Conservation (phyloP, 2,888 invertebrate species). For the Platerodrilus igneus region DNA sequence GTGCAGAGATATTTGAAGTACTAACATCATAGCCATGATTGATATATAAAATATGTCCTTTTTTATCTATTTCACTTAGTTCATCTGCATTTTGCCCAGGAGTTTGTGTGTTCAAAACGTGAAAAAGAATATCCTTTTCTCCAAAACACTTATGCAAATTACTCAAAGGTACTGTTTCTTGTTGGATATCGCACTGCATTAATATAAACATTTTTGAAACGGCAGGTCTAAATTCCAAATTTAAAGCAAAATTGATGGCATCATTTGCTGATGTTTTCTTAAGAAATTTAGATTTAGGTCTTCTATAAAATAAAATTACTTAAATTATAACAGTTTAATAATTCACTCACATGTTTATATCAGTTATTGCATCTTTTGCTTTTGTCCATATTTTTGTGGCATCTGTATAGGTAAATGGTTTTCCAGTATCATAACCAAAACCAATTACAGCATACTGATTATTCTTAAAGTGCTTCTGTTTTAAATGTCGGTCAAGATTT, state of each 20-base stretch:
- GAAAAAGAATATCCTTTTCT: slow-evolving; percentile 29
- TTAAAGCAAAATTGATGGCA: slow-evolving; percentile 64
- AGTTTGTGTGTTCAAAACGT: slow-evolving; percentile 25
- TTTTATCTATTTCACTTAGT: slow-evolving; percentile 9
- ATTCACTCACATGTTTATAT: too few relatives aligned
- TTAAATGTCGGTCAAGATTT: slow-evolving; percentile 57
- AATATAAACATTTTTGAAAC: slow-evolving; percentile 72
- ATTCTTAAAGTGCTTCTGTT: slow-evolving; percentile 59
- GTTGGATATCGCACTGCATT: slow-evolving; percentile 56
- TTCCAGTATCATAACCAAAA: slow-evolving; percentile 23
- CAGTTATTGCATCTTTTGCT: slow-evolving; percentile 5
- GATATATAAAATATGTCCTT: slow-evolving; percentile 14
- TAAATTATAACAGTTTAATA: too few relatives aligned
- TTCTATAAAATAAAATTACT: too few relatives aligned
- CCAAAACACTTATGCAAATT: slow-evolving; percentile 29
- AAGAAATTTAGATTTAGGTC: too few relatives aligned
- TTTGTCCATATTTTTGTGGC: slow-evolving; percentile 23
- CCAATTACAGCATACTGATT: slow-evolving; percentile 53
- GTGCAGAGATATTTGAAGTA: not conserved
- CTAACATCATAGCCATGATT: slow-evolving; percentile 8
- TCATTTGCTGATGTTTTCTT: slow-evolving; percentile 45
- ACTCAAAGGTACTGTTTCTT: slow-evolving; percentile 24
- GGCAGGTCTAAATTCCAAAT: slow-evolving; percentile 68
- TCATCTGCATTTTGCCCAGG: too few relatives aligned
- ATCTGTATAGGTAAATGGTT: slow-evolving; percentile 25